A percentile compares a stretch with the other conserved stretches of the same genome.
Conservation (phyloP, 2,888 invertebrate species). For the Osedax frankpressi region DNA sequence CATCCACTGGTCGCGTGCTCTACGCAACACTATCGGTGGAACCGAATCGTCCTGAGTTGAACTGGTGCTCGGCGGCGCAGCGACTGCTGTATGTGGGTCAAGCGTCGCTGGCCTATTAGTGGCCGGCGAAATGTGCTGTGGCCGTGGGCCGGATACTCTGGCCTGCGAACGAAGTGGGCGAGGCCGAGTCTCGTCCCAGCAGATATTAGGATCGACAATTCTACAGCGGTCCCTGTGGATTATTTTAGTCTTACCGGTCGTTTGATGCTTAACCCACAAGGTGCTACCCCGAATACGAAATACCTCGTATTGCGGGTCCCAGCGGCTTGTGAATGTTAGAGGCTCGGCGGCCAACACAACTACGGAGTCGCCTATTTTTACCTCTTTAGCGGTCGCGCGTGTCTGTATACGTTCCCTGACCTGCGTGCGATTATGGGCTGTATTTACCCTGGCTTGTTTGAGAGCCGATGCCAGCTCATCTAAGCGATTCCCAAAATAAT, state of each 20-base stretch:
- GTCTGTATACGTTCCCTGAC: background rate
- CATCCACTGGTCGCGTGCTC: background rate
- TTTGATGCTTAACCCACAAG: background rate
- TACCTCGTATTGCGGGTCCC: conserved; percentile 10
- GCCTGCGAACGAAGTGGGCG: background rate
- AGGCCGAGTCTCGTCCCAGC: conserved; percentile 10
- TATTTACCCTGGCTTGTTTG: background rate
- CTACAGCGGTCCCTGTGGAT: background rate
- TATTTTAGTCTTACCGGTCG: background rate
- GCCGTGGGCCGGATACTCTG: no score
- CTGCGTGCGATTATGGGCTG: background rate
- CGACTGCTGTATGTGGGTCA: no score
- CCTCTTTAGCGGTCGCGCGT: background rate
- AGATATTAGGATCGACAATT: conserved; percentile 11
- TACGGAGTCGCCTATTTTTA: background rate
- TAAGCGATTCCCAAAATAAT: conserved; percentile 16
- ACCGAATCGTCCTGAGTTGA: no score
- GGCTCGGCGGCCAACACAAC: conserved; percentile 9
- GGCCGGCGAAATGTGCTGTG: no score
- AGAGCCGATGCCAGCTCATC: conserved; percentile 16
- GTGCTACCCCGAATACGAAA: conserved; percentile 6
- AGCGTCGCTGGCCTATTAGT: no score
- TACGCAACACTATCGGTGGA: no score
- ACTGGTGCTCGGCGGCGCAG: no score
- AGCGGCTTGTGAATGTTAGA: conserved; percentile 4